Base-by-base conservation (phyloP, 2,113 vertebrate genomes). In the Natator depressus region DNA sequence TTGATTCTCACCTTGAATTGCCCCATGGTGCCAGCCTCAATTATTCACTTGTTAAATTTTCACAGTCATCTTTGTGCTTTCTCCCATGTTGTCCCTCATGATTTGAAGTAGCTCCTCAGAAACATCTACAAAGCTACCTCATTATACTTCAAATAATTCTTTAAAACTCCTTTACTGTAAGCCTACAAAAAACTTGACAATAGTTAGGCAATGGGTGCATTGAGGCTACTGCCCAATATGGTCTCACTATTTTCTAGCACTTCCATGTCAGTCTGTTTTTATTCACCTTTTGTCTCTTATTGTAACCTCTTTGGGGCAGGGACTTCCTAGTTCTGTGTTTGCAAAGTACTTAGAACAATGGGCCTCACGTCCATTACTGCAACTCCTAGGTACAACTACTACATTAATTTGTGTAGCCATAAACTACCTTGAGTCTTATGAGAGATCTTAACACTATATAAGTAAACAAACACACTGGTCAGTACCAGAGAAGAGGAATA, bases 1-100 rank as follows among this genome's bases (percentile, higher is more conserved):
- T 35, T 42, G 72, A 29, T 83, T 80, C 75, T 47, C 19, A 49
- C 47, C 19, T 50, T 31, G 27, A 80, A 5, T 49, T 1, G 49
- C 29, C 1, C 31, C 65, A 49, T 47, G 1, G 3, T 14, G 35
- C 55, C 1, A 0, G 35, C 51, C 47, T 54, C 8, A 8, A 29
- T 17, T 38, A 51, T 27, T 65, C n/a, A 2, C 55, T 5, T 3
- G 55, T 13, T 55, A 35, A 55, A 42, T 8, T 2, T 1, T 5
- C 2, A 65, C 22, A 8, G 25, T 17, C 29, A 5, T 3, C 1
- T 1, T 0, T 0, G 0, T 53, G 82, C 29, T 29, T 29, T 38
- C n/a, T 22, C 5, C 20, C 8, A 54, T 54, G 1, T 24, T 5
- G 13, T 84, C 27, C 10, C 49, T 57, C 24, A 17, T 50, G 19